Percentiles rank a stretch among this genome's conserved stretches.
These are phyloP conservation scores for Platycheirus rosarum DNA, from an alignment of 2,888 invertebrate species.

Conservation along the genomic window DNA sequence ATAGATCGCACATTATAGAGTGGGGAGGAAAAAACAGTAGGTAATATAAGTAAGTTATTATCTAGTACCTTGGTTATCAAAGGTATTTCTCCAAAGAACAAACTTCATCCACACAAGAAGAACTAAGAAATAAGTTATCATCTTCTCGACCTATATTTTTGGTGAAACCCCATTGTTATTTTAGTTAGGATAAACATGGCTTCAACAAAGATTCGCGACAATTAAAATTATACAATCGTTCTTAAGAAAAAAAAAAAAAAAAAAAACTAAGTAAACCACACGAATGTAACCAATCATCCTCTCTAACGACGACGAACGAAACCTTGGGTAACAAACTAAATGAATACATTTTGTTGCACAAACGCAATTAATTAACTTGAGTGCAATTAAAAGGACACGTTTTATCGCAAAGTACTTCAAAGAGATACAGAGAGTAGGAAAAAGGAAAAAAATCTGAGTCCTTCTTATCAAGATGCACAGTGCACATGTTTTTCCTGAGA, in stretches of 20 bases:
- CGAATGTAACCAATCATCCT: background rate
- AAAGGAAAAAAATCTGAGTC: background rate
- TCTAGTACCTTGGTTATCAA: too few relatives aligned
- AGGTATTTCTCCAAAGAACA: too few relatives aligned
- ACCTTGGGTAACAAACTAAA: constrained; percentile 29
- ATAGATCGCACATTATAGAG: too few relatives aligned
- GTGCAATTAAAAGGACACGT: constrained; percentile 58
- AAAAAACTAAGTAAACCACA: background rate
- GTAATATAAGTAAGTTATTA: too few relatives aligned
- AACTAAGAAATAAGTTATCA: constrained; percentile 13
- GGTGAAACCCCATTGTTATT: background rate
- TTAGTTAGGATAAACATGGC: background rate
- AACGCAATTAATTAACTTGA: constrained; percentile 69
- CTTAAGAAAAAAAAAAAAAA: background rate
- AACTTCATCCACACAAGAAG: too few relatives aligned
- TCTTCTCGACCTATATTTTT: constrained; percentile 45
- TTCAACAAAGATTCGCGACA: constrained; percentile 16
- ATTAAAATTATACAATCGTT: constrained; percentile 27
- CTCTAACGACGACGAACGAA: constrained; percentile 9
- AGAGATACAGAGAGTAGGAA: background rate
- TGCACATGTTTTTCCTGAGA: constrained; percentile 15
- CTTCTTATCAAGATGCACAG: constrained; percentile 19
- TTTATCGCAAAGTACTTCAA: background rate
- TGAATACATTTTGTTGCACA: constrained; percentile 23
- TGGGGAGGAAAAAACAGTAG: too few relatives aligned